Evolutionary conservation across 2,113 vertebrate genomes (phyloP), one percentile per base, ranked within the genome.

Genomic region (Lophochroa leadbeateri): DNA sequence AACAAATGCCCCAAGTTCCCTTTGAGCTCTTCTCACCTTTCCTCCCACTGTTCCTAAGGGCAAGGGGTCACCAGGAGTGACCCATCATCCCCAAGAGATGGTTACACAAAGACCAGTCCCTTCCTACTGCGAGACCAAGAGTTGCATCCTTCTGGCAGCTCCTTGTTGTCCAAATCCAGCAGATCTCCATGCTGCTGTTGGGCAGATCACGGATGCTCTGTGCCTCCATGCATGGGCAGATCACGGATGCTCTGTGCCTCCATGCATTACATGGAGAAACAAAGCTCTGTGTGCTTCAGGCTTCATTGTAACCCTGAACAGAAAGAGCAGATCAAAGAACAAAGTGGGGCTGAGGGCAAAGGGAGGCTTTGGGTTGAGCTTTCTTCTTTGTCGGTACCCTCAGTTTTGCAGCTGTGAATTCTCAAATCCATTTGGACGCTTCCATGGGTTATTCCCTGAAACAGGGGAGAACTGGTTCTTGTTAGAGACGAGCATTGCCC

Each of bases 371-470:
- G 35, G 35, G 52, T 41, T 2, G 35, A 86, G 63, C 57, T 46
- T 91, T 16, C 21, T 67, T 47, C 37, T 52, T 57, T 44, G 28
- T 55, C 50, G 12, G 70, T 4, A 27, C 67, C 67, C 86, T 57
- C 61, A 23, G 12, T n/a, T 88, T 52, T 33, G 46, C 57, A 20
- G 24, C 74, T n/a, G 33, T 17, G 61, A 4, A 19, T 43, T 5
- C 1, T 1, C 37, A 6, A 17, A 64, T 20, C 2, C 3, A 2
- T 14, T 49, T 9, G 1, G 3, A 5, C 0, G 4, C 44, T 77
- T 64, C 25, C 23, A 1, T n/a, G 78, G 39, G 75, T 50, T 10
- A 7, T 33, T 80, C 24, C 37, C 47, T 64, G 57, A 29, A 1
- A 2, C 0, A 24, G 53, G 2, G 58, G 61, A 12, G 33, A 68